Percentiles rank a stretch among this genome's conserved stretches.
These are phyloP conservation scores for Cybosia mesomella DNA, from an alignment of 2,888 invertebrate species.

Conservation along the genomic window DNA sequence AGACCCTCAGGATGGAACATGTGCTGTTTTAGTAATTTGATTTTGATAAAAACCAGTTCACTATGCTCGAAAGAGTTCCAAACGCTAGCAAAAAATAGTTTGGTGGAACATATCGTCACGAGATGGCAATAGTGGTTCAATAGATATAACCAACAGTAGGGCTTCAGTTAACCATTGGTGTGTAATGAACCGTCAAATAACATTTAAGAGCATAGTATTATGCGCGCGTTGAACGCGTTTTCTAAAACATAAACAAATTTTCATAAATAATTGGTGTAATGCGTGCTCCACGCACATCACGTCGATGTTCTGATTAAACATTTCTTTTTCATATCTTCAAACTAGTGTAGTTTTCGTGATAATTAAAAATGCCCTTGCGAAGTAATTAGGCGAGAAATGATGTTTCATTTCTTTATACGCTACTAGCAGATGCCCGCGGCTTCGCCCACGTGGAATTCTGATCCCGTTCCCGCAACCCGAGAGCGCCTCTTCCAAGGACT, in stretches of 20 bases:
- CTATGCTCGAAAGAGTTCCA: too few relatives aligned
- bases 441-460: too few relatives aligned
- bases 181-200: background rate
- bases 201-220: background rate
- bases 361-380: background rate
- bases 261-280: constrained; percentile 27
- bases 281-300: constrained; percentile 39
- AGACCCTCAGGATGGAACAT: too few relatives aligned
- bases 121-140: background rate
- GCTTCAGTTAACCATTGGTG: background rate
- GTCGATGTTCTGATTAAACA: constrained; percentile 22
- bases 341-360: constrained; percentile 6
- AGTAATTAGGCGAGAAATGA: background rate
- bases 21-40: too few relatives aligned
- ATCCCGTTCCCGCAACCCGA: too few relatives aligned
- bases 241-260: constrained; percentile 27
- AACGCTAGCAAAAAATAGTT: too few relatives aligned
- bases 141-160: background rate
- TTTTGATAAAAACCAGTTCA: too few relatives aligned
- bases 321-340: constrained; percentile 16
- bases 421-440: too few relatives aligned
- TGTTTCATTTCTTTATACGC: background rate
- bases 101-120: background rate
- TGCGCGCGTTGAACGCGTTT: constrained; percentile 21
- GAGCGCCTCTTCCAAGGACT: too few relatives aligned